Evolutionary conservation across 2,797 vertebrate genomes (phyloP).

Genomic region (Perodicticus potto): DNA sequence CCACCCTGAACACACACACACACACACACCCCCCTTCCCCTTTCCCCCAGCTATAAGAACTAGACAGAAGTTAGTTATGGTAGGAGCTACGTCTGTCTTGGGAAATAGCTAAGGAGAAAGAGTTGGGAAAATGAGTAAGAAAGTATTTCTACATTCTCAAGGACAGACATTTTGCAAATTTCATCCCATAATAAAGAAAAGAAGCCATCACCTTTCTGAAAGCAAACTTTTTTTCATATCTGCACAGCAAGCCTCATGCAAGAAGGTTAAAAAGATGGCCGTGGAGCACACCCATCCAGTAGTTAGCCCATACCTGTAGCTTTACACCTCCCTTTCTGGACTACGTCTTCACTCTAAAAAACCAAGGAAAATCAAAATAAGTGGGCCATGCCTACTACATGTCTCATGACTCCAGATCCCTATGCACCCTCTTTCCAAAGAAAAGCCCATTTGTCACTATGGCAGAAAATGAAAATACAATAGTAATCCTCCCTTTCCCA

Average conservation of each 20-base stretch:
- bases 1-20: too few relatives aligned
- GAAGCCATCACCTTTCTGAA: conserved; percentile 64
- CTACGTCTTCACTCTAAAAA: conserved; percentile 88
- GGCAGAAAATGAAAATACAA: background rate
- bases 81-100: background rate
- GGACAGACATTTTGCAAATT: background rate
- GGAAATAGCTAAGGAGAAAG: conserved; percentile 34
- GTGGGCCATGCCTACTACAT: conserved; percentile 26
- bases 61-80: background rate
- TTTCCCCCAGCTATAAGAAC: background rate
- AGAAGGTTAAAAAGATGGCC: conserved; percentile 63
- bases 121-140: background rate
- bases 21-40: fast-evolving
- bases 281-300: conserved; percentile 57
- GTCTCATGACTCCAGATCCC: background rate
- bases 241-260: conserved; percentile 72
- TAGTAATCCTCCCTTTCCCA: background rate
- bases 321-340: conserved; percentile 71
- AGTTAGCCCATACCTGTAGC: conserved; percentile 84
- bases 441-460: conserved; percentile 43
- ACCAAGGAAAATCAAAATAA: conserved; percentile 79
- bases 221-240: conserved; percentile 60
- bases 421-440: conserved; percentile 43
- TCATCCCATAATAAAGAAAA: conserved; percentile 20
- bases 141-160: conserved; percentile 22